Evolutionary conservation across 2,797 vertebrate species (phyloP), one percentile per base, ranked within the genome.

Genomic region (Kryptolebias ocellatus): DNA sequence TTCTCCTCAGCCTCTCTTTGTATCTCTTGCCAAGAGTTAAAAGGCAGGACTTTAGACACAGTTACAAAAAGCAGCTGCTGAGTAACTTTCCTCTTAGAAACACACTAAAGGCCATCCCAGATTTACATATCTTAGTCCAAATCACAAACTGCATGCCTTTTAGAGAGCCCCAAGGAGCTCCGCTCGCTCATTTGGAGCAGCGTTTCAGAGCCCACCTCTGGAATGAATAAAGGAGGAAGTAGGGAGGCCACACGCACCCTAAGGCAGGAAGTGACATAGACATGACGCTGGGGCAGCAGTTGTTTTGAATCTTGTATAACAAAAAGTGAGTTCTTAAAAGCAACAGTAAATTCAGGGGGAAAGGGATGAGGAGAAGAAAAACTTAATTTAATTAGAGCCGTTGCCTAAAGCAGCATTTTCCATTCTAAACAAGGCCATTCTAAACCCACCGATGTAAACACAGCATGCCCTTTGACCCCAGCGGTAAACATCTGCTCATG

Each of bases 41-140:
- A 93, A 93, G 91, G 88, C 90, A 89, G 83, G 87, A 92, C 90
- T 90, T 91, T 88, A 88, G 84, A 89, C 90, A 87, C 87, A 89
- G 88, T 93, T 93, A 93, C 91, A 90, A 84, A 90, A 93, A 91
- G 90, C 92, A 93, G 92, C 92, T 93, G 92, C 88, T 78, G 82
- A 83, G 87, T 83, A 87, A 74, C 86, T 87, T 87, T 84, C 85
- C 78, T 84, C 81, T 83, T 60, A 72, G 80, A 88, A 85, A 89
- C 76, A 85, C 76, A 90, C 90, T 79, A 85, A 74, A 80, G 88
- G 77, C 87, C 79, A 83, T 80, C 82, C 81, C 88, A 91, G 83
- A 93, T 93, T 93, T 93, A 87, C 92, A 92, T 94, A 92, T 92
- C 91, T 90, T 76, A 83, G 87, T 92, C 89, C 87, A 91, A 89